Base-by-base conservation (phyloP, 2,888 invertebrate species). In the Hoplodrina ambigua region DNA sequence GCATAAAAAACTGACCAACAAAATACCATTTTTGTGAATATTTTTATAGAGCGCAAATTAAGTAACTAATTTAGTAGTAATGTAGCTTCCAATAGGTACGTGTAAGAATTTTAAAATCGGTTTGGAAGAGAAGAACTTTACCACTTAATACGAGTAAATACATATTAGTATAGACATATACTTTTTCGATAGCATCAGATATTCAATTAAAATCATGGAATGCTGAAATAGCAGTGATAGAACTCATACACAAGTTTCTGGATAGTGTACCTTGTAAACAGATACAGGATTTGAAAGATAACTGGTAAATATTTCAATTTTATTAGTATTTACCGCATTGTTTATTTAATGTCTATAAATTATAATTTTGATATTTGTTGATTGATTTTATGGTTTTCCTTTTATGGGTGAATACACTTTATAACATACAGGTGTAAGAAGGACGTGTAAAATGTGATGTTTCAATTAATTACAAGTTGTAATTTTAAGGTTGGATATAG, bases 191-290 rank as follows among this genome's bases (percentile, higher is more conserved):
- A 96, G 96, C 93, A 2, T 72, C 75, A 15, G 94, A 94, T 20
- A 86, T 96, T 58, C 96, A 96, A 80, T 91, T 93, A 69, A 95
- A 94, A 72, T 96, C 95, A 0, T 94, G 90, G 90, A 96, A 95
- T 75, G 97, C 97, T 37, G 98, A 98, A 92, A 96, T 97, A 75
- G 97, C 98, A 41, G 98, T 98, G 0, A 97, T 97, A 54, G 97
- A 97, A 82, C 96, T 98, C 46, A 97, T 98, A 37, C 96, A 98
- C 81, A 97, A 97, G 92, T 98, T 98, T 86, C 94, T 98, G 72
- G 96, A 96, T 41, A 96, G 97, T 46, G 96, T 97, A 64, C 96
- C 94, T 73, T 96, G 96, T 74, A 96, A 96, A 73, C 96, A 92
- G 81, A 96, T 96, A 67, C 95, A 96, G 80, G 96, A 94, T 85